A percentile compares a stretch with the other conserved stretches of the same genome.
Conservation (phyloP, 2,888 invertebrate species). For the Carabus problematicus region DNA sequence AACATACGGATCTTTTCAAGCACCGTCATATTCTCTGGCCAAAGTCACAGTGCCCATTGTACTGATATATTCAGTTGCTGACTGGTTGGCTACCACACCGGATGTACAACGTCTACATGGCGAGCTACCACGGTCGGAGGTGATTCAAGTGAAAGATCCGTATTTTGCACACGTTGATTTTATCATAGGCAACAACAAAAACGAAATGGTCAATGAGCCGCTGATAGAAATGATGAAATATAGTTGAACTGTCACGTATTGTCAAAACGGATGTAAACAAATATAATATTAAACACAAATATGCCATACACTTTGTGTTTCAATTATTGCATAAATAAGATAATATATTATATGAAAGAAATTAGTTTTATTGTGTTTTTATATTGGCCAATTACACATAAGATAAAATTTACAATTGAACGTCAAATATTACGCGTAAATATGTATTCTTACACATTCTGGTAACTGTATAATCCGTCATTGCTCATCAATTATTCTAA, state of each 20-base stretch:
- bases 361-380: not conserved
- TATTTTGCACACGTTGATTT: conserved; percentile 18
- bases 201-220: conserved; percentile 13
- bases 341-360: not conserved
- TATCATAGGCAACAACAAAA: conserved; percentile 5
- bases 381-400: not conserved
- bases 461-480: no score
- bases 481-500: no score
- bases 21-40: conserved; percentile 1
- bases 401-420: not conserved
- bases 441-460: not conserved
- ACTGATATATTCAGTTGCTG: not conserved
- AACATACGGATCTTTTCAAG: conserved; percentile 4
- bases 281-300: no score
- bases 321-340: not conserved
- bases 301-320: no score
- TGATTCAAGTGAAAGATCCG: conserved; percentile 9
- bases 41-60: not conserved
- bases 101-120: conserved; percentile 4
- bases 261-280: no score
- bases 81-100: not conserved
- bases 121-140: not conserved
- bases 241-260: not conserved
- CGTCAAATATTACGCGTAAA: conserved; percentile 2
- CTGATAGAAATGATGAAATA: conserved; percentile 2